Percentiles rank a stretch among this genome's conserved stretches.
Evolutionary conservation across 1,140 invertebrate genomes (phyloP).

Genomic region (Ceratina japonica): DNA sequence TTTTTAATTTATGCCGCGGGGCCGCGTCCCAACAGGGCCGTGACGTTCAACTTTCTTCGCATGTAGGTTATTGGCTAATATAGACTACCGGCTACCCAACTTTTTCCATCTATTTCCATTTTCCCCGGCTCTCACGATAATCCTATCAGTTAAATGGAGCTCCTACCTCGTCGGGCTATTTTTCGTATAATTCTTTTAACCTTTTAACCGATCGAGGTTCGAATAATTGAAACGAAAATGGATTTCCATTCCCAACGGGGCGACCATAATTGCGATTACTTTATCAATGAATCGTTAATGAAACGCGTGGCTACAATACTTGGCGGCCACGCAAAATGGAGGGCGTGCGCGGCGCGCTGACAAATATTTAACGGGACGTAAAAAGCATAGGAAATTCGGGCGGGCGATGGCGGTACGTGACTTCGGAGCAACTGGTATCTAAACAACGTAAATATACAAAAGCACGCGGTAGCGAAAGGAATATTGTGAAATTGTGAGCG

Average conservation of each 20-base stretch:
- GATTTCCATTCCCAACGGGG: too few relatives aligned
- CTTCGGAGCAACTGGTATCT: neutral
- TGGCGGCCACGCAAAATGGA: too few relatives aligned
- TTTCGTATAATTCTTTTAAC: neutral
- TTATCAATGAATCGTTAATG: too few relatives aligned
- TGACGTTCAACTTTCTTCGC: constrained; percentile 51
- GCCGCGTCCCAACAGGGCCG: constrained; percentile 15
- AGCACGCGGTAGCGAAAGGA: too few relatives aligned
- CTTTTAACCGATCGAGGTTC: neutral
- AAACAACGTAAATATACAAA: neutral
- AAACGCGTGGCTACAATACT: too few relatives aligned
- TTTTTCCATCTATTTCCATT: constrained; percentile 65
- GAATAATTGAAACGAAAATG: neutral
- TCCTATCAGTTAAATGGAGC: constrained; percentile 24
- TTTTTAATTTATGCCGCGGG: constrained; percentile 24
- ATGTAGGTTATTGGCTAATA: constrained; percentile 64
- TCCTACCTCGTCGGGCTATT: neutral
- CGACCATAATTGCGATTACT: too few relatives aligned
- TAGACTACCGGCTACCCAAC: constrained; percentile 48
- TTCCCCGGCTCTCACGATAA: constrained; percentile 10
- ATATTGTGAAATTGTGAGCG: neutral
- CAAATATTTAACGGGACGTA: constrained; percentile 1
- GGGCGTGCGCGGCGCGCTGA: too few relatives aligned
- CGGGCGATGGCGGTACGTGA: neutral
- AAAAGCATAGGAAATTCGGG: neutral